phyloP scores from a whole-genome alignment of 2,113 vertebrate genomes.

The Pelecanus crispus region DNA sequence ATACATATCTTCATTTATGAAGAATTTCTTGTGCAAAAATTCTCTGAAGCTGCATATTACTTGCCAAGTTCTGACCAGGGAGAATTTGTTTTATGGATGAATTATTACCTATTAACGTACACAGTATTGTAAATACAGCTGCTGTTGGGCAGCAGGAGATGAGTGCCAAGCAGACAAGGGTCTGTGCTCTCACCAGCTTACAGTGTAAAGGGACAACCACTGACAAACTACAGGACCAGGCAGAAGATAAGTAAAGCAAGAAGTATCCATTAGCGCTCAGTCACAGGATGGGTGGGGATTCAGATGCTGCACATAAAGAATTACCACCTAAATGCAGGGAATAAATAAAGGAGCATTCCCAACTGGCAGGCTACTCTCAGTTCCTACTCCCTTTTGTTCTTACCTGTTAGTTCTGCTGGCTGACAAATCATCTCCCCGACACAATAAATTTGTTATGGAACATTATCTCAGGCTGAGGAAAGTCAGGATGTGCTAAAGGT shows the following conservation, averaged over 20 bases:
- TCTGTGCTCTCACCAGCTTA: neutral
- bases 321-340: neutral
- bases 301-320: neutral
- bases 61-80: neutral
- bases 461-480: constrained; percentile 68
- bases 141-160: neutral
- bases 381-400: constrained; percentile 26
- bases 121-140: neutral
- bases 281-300: neutral
- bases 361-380: neutral
- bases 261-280: neutral
- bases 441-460: constrained; percentile 72
- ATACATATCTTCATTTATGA: neutral
- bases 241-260: neutral
- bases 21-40: neutral
- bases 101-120: constrained; percentile 22
- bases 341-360: constrained; percentile 31
- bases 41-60: neutral
- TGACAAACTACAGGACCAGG: neutral
- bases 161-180: neutral
- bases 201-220: neutral
- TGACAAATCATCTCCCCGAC: constrained; percentile 60
- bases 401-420: constrained; percentile 29
- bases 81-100: constrained; percentile 16
- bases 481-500: constrained; percentile 67